These are phyloP conservation scores for Hycleus phaleratus DNA, from an alignment of 1,140 invertebrate species.

Conservation along the genomic window DNA sequence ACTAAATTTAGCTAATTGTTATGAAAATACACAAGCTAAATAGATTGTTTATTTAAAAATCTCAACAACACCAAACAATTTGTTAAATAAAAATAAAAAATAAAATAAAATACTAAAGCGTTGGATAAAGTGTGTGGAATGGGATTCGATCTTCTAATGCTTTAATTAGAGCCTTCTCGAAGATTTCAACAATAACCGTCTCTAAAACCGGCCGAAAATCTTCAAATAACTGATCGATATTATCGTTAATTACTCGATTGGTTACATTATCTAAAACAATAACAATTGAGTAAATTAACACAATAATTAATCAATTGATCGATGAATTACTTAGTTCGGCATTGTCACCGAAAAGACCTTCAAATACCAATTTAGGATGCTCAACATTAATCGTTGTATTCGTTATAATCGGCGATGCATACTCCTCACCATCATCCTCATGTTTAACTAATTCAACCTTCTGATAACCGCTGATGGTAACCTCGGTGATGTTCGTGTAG, in stretches of 20 bases:
- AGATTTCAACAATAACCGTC: slow-evolving; percentile 7
- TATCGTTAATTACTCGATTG: slow-evolving; percentile 7
- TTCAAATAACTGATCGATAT: slow-evolving; percentile 12
- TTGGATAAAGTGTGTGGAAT: slow-evolving; percentile 16
- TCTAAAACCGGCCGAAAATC: slow-evolving; percentile 17
- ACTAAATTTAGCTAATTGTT: no score
- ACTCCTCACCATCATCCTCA: background rate
- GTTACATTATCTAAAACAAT: slow-evolving; percentile 13
- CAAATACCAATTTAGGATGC: slow-evolving; percentile 19
- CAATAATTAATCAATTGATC: background rate
- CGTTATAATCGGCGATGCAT: slow-evolving; percentile 15
- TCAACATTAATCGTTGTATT: slow-evolving; percentile 23
- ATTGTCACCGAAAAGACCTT: slow-evolving; percentile 26
- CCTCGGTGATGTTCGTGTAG: slow-evolving; percentile 19
- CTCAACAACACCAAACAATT: no score
- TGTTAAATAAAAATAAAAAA: no score
- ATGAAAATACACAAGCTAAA: no score
- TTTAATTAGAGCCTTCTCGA: slow-evolving; percentile 12
- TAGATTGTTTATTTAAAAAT: no score
- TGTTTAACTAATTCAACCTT: slow-evolving; percentile 6
- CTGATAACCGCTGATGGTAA: background rate
- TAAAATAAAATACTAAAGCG: no score
- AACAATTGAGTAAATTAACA: background rate
- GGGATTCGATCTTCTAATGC: slow-evolving; percentile 6
- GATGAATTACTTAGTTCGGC: slow-evolving; percentile 18